These are phyloP conservation scores for Darwinula stevensoni DNA, from an alignment of 2,888 invertebrate genomes.

Conservation along the genomic window DNA sequence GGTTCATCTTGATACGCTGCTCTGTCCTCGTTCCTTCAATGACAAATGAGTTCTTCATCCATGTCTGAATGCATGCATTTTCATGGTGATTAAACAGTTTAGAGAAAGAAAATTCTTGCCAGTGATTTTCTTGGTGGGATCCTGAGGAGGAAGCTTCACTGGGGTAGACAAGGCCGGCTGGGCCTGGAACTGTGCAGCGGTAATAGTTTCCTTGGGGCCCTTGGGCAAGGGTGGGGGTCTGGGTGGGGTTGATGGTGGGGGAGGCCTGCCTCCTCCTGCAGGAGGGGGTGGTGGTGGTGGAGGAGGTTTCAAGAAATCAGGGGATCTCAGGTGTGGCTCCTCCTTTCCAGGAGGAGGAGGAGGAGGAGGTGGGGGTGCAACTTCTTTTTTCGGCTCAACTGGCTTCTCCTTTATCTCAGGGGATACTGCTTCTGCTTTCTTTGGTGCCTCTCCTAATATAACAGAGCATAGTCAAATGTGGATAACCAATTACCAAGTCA, in stretches of 20 bases:
- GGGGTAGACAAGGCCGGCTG: constrained; percentile 6
- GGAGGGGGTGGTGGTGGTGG: not conserved
- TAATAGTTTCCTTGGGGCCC: not conserved
- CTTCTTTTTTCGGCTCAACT: not conserved
- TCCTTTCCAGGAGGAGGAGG: too few relatives aligned
- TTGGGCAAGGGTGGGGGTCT: not conserved
- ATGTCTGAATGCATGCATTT: too few relatives aligned
- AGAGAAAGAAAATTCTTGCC: constrained; percentile 2
- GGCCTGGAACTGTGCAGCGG: not conserved
- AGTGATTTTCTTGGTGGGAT: constrained; percentile 28
- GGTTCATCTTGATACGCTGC: constrained; percentile 8
- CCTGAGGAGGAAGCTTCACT: constrained; percentile 33
- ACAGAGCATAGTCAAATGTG: too few relatives aligned
- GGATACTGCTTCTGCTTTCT: not conserved
- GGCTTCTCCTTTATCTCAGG: not conserved
- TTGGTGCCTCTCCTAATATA: too few relatives aligned
- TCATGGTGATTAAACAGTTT: too few relatives aligned
- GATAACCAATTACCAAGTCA: too few relatives aligned
- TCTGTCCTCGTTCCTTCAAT: not conserved
- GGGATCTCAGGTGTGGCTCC: not conserved
- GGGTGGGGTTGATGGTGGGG: not conserved
- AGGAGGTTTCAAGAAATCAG: constrained; percentile 1
- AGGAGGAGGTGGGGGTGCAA: not conserved
- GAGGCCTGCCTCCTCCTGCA: constrained; percentile 6
- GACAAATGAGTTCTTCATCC: too few relatives aligned